Percentiles rank a stretch among this genome's conserved stretches.
Evolutionary conservation across 2,113 vertebrate genomes (phyloP).

Genomic region (Zeus faber): DNA sequence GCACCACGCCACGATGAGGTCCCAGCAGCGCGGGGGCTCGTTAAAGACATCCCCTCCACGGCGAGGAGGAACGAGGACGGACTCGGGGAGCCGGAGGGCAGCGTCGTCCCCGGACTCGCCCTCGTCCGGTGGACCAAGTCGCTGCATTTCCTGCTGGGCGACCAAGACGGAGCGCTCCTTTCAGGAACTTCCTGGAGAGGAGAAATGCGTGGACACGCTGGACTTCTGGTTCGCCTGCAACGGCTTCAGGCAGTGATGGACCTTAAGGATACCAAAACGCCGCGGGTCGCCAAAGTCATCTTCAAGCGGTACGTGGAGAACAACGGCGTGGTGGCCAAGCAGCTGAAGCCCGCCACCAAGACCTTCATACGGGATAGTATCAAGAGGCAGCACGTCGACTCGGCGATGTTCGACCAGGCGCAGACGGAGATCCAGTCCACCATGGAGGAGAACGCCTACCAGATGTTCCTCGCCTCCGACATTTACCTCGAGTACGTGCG

Average conservation of each 20-base stretch:
- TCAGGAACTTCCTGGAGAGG: slow-evolving; percentile 94
- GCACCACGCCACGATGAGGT: slow-evolving; percentile 78
- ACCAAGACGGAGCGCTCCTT: slow-evolving; percentile 97
- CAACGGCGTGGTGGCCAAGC: slow-evolving; percentile 92
- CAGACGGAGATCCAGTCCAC: slow-evolving; percentile 94
- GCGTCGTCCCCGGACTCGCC: slow-evolving; percentile 94
- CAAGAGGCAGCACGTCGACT: slow-evolving; percentile 95
- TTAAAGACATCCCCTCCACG: slow-evolving; percentile 68
- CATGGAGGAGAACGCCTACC: slow-evolving; percentile 98
- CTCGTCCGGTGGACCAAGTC: slow-evolving; percentile 95
- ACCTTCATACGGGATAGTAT: slow-evolving; percentile 92
- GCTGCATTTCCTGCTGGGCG: slow-evolving; percentile 90
- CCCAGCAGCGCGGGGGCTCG: slow-evolving; percentile 79
- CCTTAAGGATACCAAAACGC: slow-evolving; percentile 96
- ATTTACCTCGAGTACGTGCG: slow-evolving; percentile 97
- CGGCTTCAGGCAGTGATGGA: slow-evolving; percentile 98
- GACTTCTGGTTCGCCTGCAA: slow-evolving; percentile 99
- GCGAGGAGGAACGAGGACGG: slow-evolving; percentile 91
- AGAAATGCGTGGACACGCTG: slow-evolving; percentile 94
- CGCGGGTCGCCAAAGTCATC: slow-evolving; percentile 97
- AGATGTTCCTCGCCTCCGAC: slow-evolving; percentile 96
- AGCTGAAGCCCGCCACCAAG: slow-evolving; percentile 95
- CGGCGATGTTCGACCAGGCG: slow-evolving; percentile 97
- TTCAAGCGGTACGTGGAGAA: slow-evolving; percentile 98
- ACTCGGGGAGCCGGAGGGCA: slow-evolving; percentile 94